Conservation (phyloP, 2,113 vertebrate genomes). For the Lophius piscatorius region DNA sequence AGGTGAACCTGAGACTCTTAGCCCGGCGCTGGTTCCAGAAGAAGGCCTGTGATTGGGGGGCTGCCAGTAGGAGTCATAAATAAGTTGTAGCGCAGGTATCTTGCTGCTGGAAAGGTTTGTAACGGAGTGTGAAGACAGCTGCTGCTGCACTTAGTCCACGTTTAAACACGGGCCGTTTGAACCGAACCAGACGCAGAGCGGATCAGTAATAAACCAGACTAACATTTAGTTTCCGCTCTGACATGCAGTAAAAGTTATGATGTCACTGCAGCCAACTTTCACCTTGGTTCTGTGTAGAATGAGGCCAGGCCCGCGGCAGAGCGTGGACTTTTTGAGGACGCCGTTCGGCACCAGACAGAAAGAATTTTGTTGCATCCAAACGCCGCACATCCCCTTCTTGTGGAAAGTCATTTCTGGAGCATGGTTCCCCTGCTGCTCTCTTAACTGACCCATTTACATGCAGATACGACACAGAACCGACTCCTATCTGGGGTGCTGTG, state of each 20-base stretch:
- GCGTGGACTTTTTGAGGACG: neutral
- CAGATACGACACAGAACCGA: constrained; percentile 11
- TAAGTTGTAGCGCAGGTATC: constrained; percentile 3
- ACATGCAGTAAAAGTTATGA: neutral
- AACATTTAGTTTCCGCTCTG: constrained; percentile 11
- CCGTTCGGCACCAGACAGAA: neutral
- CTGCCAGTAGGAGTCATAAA: constrained; percentile 33
- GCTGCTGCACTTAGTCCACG: constrained; percentile 22
- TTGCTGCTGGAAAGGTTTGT: constrained; percentile 34
- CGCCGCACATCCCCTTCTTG: neutral
- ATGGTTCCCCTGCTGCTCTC: neutral
- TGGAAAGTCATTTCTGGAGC: constrained; percentile 2
- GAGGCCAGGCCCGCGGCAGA: neutral
- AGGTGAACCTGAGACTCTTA: constrained; percentile 2
- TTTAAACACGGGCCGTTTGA: constrained; percentile 21
- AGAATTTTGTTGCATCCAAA: neutral
- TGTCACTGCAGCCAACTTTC: neutral
- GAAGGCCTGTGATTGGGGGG: constrained; percentile 18
- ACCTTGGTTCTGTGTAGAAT: neutral
- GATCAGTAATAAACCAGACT: constrained; percentile 19
- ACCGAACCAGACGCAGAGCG: constrained; percentile 34
- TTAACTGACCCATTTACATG: constrained; percentile 22
- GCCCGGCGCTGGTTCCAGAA: constrained; percentile 8
- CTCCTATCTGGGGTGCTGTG: constrained; percentile 8
- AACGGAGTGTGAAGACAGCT: constrained; percentile 28